Evolutionary conservation across 1,140 invertebrate species (phyloP), one percentile per base, ranked within the genome.

Genomic region (Coelopa frigida): DNA sequence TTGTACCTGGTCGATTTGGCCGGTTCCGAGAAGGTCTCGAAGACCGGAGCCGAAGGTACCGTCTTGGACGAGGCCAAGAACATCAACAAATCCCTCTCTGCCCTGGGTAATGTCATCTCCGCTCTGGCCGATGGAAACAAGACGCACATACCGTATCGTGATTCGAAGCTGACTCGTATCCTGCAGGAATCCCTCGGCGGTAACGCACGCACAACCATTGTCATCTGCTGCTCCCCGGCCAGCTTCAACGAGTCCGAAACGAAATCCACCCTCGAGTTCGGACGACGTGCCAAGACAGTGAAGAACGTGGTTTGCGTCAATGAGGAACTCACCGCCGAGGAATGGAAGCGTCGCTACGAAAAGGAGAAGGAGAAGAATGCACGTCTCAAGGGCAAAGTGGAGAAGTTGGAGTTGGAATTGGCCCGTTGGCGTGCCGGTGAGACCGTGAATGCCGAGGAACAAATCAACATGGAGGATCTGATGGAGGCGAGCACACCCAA

Each of bases 301-400:
- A 99, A 99, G 84, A 99, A 99, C 74, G 91, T 95, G 55, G 95
- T 99, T 3, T 89, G 87, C 59, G 95, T 99, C 29, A 99, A 99
- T 72, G 96, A 99, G 70, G 96, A 99, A 72, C 77, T 99, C 37
- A 99, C 96, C 10, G 96, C 97, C 4, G 97, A 99, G 70, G 97
- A 99, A 79, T 99, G 97, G 97, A 99, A 99, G 70, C 78, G 94
- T 52, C 81, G 96, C 31, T 99, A 95, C 67, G 95, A 99, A 70
- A 90, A 88, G 67, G 95, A 98, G 70, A 94, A 93, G 68, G 97
- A 99, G 59, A 98, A 96, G 71, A 90, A 88, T 50, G 82, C 76
- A 14, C 80, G 90, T 61, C 80, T 95, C 49, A 94, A 93, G 69
- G 87, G 81, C 43, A 90, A 94, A 70, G 78, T 98, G 45, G 88